Evolutionary conservation across 2,797 vertebrate genomes (phyloP), one percentile per base, ranked within the genome.

Genomic region (Leontocebus nigricollis): DNA sequence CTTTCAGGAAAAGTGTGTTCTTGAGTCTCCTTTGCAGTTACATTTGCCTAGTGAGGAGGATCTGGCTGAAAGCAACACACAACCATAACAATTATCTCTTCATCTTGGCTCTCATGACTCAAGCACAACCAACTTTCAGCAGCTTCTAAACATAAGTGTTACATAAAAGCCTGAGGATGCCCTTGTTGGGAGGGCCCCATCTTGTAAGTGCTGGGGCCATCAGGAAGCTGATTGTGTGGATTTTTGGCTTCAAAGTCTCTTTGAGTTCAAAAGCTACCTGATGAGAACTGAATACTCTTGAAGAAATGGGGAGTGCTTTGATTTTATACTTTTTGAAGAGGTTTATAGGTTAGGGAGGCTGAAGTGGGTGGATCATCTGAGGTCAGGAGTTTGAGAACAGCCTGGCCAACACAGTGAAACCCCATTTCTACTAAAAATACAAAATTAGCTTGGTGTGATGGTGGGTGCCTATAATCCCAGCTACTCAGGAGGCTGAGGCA

Each of bases 311-410:
- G 83, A 92, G 85, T 26, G 15, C 46, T 64, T n/a, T 33, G 61
- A 61, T 39, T 95, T 77, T 81, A 36, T 33, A 39, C 48, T 73
- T 96, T 93, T 72, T 57, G 30, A 85, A 97, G 79, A 83, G 41
- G 55, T 72, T 55, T 88, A 15, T 14, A 36, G 30, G 73, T 72
- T 8, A 77, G 14, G 30, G 61, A 67, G 61, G 30, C 15, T 67
- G 30, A 67, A 15, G 30, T 67, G 30, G 30, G 30, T 19, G 61
- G 30, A n/a, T 8, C 61, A 67, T 15, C 61, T 67, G 61, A 67
- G 30, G 61, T 64, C 61, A 64, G 61, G 14, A 67, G 61, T 67
- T 67, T 17, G 30, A 67, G 61, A 67, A 7, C 30, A 67, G 61
- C 61, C 61, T 67, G 61, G 61, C 30, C 61, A 67, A 67, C 33